Evolutionary conservation across 2,797 vertebrate species (phyloP).

Genomic region (Pangasius krempfi): DNA sequence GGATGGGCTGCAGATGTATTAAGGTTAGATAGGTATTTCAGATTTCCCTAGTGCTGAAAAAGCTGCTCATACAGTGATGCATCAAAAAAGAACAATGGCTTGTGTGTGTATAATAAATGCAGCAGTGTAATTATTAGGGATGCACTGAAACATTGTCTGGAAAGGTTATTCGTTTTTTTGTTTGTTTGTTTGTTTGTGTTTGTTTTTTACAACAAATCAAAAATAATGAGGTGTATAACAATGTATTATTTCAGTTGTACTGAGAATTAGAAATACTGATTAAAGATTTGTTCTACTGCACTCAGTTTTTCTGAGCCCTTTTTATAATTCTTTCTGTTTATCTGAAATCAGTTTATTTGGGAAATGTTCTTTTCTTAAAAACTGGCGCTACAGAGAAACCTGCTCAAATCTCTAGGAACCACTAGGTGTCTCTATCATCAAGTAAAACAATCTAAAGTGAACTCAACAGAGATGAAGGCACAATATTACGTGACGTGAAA

Average conservation of each 20-base stretch:
- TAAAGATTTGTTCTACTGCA: background rate
- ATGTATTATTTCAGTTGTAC: background rate
- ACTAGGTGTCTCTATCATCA: conserved; percentile 43
- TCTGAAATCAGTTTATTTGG: background rate
- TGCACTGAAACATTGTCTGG: too few relatives aligned
- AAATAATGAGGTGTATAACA: too few relatives aligned
- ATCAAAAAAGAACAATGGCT: too few relatives aligned
- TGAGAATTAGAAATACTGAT: background rate
- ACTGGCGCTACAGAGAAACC: background rate
- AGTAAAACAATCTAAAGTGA: background rate
- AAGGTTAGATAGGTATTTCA: background rate
- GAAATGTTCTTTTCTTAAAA: background rate
- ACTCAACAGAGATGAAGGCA: background rate
- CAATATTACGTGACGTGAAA: background rate
- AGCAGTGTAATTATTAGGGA: background rate
- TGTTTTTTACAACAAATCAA: too few relatives aligned
- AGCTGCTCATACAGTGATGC: background rate
- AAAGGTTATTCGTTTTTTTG: too few relatives aligned
- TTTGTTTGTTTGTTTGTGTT: too few relatives aligned
- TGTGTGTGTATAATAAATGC: background rate
- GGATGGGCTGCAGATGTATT: background rate
- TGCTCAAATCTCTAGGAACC: background rate
- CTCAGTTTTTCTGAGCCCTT: background rate
- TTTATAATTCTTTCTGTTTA: background rate
- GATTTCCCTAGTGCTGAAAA: background rate